Conservation (phyloP, 2,888 invertebrate genomes). For the Sarcophaga rosellei region DNA sequence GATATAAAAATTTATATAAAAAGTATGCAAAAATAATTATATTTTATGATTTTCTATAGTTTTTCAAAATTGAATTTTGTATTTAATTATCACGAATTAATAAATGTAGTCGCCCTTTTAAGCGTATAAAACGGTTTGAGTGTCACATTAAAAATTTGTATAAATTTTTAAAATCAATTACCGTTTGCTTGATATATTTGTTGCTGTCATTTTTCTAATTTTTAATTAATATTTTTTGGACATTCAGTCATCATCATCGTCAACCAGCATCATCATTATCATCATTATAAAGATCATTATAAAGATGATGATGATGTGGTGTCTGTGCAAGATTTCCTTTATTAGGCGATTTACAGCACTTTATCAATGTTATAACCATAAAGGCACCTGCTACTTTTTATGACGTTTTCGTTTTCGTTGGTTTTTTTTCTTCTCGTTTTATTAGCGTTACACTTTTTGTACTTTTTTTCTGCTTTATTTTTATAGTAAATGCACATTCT, state of each 20-base stretch:
- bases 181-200: not conserved
- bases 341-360: conserved; percentile 48
- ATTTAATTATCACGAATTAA: too few relatives aligned
- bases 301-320: not conserved
- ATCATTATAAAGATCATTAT: conserved; percentile 33
- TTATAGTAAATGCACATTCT: conserved; percentile 30
- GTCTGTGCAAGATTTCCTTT: conserved; percentile 50
- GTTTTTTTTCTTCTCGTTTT: too few relatives aligned
- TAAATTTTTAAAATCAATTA: not conserved
- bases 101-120: too few relatives aligned
- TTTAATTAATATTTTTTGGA: conserved; percentile 42
- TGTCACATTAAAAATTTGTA: not conserved
- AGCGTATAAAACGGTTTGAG: too few relatives aligned
- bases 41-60: too few relatives aligned
- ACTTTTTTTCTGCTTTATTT: conserved; percentile 24
- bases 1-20: too few relatives aligned
- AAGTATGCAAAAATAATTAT: too few relatives aligned
- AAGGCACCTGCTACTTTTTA: conserved; percentile 62
- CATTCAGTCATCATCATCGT: conserved; percentile 46
- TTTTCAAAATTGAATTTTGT: too few relatives aligned
- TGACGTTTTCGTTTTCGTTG: too few relatives aligned
- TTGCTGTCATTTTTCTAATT: conserved; percentile 16
- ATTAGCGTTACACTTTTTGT: conserved; percentile 53
- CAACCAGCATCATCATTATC: conserved; percentile 15
- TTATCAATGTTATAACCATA: conserved; percentile 61